Conservation (phyloP, 1,140 invertebrate species). For the Eueides isabella region DNA sequence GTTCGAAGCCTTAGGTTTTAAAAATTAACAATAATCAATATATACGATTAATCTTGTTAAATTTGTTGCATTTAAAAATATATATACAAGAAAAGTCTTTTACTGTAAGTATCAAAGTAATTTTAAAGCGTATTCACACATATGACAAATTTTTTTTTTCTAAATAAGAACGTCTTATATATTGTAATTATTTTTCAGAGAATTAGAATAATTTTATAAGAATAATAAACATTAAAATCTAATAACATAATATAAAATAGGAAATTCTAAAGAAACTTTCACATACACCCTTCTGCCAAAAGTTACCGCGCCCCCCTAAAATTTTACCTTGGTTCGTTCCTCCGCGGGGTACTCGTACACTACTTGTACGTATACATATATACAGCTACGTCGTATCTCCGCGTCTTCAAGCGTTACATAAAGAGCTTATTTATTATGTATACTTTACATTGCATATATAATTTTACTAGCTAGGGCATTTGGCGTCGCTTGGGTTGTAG, state of each 20-base stretch:
- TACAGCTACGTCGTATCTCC: slow-evolving; percentile 51
- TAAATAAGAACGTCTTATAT: too few species aligned
- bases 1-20: too few species aligned
- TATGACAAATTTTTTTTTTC: too few species aligned
- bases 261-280: slow-evolving; percentile 39
- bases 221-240: background rate
- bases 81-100: too few species aligned
- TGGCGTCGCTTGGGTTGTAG: background rate
- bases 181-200: too few species aligned
- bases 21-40: too few species aligned
- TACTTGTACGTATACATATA: slow-evolving; percentile 56
- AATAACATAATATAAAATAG: background rate
- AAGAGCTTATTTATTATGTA: slow-evolving; percentile 35
- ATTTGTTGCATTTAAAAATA: too few species aligned
- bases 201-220: too few species aligned
- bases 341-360: slow-evolving; percentile 33
- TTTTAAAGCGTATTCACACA: too few species aligned
- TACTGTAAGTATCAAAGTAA: too few species aligned
- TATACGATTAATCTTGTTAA: too few species aligned
- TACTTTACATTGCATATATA: slow-evolving; percentile 9
- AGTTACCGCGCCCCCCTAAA: slow-evolving; percentile 50
- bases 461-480: background rate
- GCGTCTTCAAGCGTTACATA: slow-evolving; percentile 42
- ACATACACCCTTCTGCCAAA: slow-evolving; percentile 37
- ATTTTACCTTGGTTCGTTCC: slow-evolving; percentile 68